Conservation (phyloP, 2,113 vertebrate genomes). For the Clupea harengus region DNA sequence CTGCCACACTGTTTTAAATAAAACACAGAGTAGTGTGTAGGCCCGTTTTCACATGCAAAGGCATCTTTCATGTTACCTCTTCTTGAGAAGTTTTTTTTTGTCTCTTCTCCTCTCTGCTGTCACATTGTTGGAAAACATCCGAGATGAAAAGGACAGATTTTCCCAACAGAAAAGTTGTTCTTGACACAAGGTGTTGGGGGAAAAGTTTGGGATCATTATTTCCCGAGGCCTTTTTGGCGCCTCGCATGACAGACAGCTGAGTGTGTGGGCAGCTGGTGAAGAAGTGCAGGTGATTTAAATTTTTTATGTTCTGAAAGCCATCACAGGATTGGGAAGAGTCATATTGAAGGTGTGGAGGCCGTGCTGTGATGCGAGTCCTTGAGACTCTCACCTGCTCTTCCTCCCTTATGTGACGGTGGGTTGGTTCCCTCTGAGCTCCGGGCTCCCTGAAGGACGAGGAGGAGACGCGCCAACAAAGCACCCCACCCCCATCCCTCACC, state of each 20-base stretch:
- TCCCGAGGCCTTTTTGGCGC: constrained; percentile 47
- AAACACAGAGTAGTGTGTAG: not conserved
- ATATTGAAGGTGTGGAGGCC: constrained; percentile 47
- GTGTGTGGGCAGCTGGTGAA: constrained; percentile 37
- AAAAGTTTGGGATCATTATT: constrained; percentile 54
- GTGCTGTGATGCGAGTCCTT: not conserved
- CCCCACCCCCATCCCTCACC: constrained; percentile 11
- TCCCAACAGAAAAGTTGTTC: constrained; percentile 26
- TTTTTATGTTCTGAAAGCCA: constrained; percentile 50
- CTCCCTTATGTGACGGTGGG: not conserved
- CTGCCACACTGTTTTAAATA: not conserved
- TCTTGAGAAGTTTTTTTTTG: constrained; percentile 19
- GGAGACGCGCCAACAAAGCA: not conserved
- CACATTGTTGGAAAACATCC: constrained; percentile 33
- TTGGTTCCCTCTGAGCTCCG: not conserved
- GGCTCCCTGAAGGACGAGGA: constrained; percentile 6
- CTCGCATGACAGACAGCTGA: constrained; percentile 52
- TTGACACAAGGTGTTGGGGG: constrained; percentile 28
- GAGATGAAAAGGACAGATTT: constrained; percentile 42
- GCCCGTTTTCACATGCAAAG: not conserved
- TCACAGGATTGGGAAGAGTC: constrained; percentile 39
- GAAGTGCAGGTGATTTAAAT: constrained; percentile 21
- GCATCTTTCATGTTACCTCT: constrained; percentile 17
- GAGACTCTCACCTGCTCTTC: not conserved
- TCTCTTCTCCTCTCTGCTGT: constrained; percentile 2